Conservation (phyloP, 2,797 vertebrate genomes). For the Allobates femoralis region DNA sequence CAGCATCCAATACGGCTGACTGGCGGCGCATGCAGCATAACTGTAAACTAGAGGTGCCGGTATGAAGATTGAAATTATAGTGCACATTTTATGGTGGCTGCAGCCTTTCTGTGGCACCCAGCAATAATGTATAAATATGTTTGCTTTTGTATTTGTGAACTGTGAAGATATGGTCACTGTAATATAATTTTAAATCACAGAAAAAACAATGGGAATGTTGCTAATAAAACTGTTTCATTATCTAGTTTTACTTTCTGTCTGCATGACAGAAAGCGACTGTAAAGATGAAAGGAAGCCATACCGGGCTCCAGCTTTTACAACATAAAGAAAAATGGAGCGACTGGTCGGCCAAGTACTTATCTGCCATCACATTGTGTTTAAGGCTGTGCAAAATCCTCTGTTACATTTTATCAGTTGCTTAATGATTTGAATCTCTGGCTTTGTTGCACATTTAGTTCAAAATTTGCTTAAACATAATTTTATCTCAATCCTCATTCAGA, state of each 20-base stretch:
- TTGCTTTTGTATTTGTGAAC: constrained; percentile 53
- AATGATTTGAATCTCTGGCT: not conserved
- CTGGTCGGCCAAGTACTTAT: constrained; percentile 33
- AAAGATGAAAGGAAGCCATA: constrained; percentile 45
- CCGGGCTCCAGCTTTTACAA: constrained; percentile 31
- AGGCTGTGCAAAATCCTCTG: constrained; percentile 13
- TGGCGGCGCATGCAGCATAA: not conserved
- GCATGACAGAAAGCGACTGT: constrained; percentile 39
- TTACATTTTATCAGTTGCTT: constrained; percentile 32
- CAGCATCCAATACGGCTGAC: not conserved
- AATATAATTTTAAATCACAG: constrained; percentile 50
- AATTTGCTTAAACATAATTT: not conserved
- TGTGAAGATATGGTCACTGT: constrained; percentile 54
- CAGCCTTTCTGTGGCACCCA: constrained; percentile 17
- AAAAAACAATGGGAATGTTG: constrained; percentile 54
- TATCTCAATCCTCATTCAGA: not conserved
- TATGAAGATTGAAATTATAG: constrained; percentile 49
- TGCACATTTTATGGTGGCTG: constrained; percentile 24
- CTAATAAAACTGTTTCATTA: constrained; percentile 55
- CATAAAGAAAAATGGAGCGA: constrained; percentile 40
- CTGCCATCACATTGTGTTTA: constrained; percentile 26
- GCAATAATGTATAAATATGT: constrained; percentile 49
- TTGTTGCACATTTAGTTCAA: not conserved
- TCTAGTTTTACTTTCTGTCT: constrained; percentile 50
- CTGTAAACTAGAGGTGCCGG: constrained; percentile 39